phyloP scores from a whole-genome alignment of 2,797 vertebrate species.

The Characodon lateralis region DNA sequence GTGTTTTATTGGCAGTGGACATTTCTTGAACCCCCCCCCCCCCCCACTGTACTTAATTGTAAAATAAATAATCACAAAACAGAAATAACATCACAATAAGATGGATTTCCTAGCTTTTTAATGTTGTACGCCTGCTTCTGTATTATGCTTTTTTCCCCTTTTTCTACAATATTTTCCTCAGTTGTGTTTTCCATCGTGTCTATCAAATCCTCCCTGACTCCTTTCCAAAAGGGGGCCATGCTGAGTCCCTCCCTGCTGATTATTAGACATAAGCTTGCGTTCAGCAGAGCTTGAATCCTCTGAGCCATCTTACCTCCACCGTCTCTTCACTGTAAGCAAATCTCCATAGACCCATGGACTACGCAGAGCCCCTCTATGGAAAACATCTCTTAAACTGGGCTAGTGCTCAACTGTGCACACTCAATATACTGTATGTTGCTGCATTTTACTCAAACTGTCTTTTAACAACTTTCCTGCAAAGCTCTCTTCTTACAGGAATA shows the following conservation, averaged over 20 bases:
- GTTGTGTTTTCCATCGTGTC: conserved; percentile 41
- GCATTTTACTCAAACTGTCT: conserved; percentile 34
- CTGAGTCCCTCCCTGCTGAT: conserved; percentile 76
- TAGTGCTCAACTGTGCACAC: conserved; percentile 65
- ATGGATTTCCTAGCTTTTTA: conserved; percentile 27
- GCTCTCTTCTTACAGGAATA: conserved; percentile 11
- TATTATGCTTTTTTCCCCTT: conserved; percentile 11
- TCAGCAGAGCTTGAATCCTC: conserved; percentile 78
- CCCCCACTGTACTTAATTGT: background rate
- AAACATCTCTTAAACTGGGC: conserved; percentile 66
- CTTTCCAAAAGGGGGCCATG: conserved; percentile 53
- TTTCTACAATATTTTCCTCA: conserved; percentile 49
- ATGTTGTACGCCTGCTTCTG: conserved; percentile 17
- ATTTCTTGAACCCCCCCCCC: no score
- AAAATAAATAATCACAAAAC: conserved; percentile 52
- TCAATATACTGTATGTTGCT: conserved; percentile 55
- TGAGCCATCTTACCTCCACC: conserved; percentile 77
- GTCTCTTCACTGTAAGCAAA: conserved; percentile 73
- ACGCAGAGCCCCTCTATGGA: conserved; percentile 40
- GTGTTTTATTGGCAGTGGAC: background rate
- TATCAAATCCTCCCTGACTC: conserved; percentile 41
- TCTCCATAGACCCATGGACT: conserved; percentile 70
- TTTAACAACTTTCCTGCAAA: conserved; percentile 8
- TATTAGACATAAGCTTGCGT: conserved; percentile 76
- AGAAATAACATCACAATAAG: conserved; percentile 58